Evolutionary conservation across 2,888 invertebrate genomes (phyloP), one percentile per base, ranked within the genome.

Genomic region (Balanococcus diminutus): DNA sequence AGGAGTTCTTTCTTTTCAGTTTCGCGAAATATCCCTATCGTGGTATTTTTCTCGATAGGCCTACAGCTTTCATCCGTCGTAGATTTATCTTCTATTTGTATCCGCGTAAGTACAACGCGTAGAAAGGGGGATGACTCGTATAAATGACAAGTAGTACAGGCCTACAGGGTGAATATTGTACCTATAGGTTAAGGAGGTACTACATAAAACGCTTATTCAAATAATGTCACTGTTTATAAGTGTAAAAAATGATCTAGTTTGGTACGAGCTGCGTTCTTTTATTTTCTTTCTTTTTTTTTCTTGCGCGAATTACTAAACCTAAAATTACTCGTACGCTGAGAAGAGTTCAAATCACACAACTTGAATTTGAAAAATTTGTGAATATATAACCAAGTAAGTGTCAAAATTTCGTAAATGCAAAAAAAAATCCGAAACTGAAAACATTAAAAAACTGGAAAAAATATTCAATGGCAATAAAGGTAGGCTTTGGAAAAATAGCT

Each of bases 1-100:
- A 36, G 28, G 75, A 36, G 36, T 79, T 79, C 16, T 79, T n/a
- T 19, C 16, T 19, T 79, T 79, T 79, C 9, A 5, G 25, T 19
- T 16, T 22, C 61, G 4, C 25, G 3, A 11, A 32, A 31, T 28
- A 36, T 36, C 22, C 36, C 67, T 16, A 11, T 67, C 28, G 14
- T 14, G 5, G 25, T 67, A 2, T 67, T 67, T 67, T 28, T 3
- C 67, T 67, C 67, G 28, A 67, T 25, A 28, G 16, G 72, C n/a
- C n/a, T n/a, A n/a, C 36, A 36, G 75, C 75, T 79, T 79, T 79
- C 75, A 79, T 79, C 75, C 36, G 75, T 79, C 75, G 75, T 79
- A 79, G 75, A 79, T 79, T 79, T 79, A 79, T 79, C 75, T 79
- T 79, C 75, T 8, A 79, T 79, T 79, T 36, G 36, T 79, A 11